phyloP scores from a whole-genome alignment of 2,888 invertebrate genomes.

The Tipula unca region DNA sequence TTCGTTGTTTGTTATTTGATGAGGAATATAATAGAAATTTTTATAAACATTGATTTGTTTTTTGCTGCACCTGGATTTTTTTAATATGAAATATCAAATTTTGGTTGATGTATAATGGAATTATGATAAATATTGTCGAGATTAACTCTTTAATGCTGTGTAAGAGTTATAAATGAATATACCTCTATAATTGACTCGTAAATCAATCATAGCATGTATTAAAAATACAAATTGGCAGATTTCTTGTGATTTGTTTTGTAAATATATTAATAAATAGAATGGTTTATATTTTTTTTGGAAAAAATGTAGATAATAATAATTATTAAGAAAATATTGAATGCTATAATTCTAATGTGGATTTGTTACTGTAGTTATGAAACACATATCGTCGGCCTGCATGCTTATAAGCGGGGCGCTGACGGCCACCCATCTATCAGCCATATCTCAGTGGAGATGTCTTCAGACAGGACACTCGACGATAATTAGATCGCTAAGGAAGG shows the following conservation, averaged over 20 bases:
- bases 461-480: too few relatives aligned
- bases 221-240: background rate
- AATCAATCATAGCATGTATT: background rate
- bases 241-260: background rate
- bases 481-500: too few relatives aligned
- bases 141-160: background rate
- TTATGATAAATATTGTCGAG: background rate
- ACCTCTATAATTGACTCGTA: background rate
- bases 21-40: background rate
- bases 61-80: background rate
- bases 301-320: too few relatives aligned
- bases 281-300: too few relatives aligned
- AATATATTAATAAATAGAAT: too few relatives aligned
- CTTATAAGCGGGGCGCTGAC: too few relatives aligned
- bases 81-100: background rate
- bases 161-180: background rate
- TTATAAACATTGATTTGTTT: background rate
- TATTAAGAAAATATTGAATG: too few relatives aligned
- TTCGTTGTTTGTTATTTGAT: background rate
- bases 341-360: too few relatives aligned
- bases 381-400: too few relatives aligned
- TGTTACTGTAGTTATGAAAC: too few relatives aligned
- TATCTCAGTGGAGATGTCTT: too few relatives aligned
- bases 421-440: too few relatives aligned
- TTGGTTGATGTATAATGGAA: background rate